Conservation (phyloP, 2,797 vertebrate genomes). For the Ptychadena robeensis region DNA sequence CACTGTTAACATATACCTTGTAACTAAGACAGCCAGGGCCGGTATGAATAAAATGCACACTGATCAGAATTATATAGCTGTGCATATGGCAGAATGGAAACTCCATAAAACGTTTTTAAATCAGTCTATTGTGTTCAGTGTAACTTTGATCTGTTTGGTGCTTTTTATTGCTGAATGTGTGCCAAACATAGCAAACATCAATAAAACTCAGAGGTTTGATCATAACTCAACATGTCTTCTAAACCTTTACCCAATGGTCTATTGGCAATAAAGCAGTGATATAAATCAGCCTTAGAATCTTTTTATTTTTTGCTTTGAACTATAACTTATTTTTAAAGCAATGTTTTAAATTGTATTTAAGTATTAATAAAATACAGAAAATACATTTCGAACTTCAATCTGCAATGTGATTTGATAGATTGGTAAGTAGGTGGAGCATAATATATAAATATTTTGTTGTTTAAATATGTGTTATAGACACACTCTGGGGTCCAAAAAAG, state of each 20-base stretch:
- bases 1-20: neutral
- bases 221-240: neutral
- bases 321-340: neutral
- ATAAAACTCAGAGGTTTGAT: slow-evolving; percentile 15
- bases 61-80: slow-evolving; percentile 5
- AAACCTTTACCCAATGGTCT: neutral
- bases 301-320: neutral
- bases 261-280: neutral
- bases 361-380: neutral
- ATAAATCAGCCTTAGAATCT: neutral
- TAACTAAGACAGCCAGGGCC: neutral
- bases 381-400: neutral
- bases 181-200: slow-evolving; percentile 43
- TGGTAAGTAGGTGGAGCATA: neutral
- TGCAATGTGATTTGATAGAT: neutral
- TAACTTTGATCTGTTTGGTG: slow-evolving; percentile 27
- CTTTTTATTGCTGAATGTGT: slow-evolving; percentile 6
- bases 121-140: slow-evolving; percentile 25
- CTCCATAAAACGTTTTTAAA: slow-evolving; percentile 18
- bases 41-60: neutral
- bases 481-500: neutral
- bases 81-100: slow-evolving; percentile 11
- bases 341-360: neutral
- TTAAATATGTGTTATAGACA: neutral
- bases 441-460: neutral